Evolutionary conservation across 2,113 vertebrate genomes (phyloP).

Genomic region (Phrynocephalus versicolor): DNA sequence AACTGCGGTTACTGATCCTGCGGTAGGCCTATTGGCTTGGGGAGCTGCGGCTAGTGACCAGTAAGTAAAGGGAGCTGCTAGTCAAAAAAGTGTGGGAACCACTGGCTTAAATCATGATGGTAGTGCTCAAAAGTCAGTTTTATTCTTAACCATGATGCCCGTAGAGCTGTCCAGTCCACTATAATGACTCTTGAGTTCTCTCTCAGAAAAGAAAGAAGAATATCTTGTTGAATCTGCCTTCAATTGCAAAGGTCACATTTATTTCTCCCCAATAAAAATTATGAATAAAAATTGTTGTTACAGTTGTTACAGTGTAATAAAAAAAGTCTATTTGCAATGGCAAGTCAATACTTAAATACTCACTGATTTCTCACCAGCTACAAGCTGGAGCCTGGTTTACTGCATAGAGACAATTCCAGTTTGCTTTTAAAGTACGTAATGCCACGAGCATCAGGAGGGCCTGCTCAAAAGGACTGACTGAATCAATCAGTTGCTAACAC

Average conservation of each 20-base stretch:
- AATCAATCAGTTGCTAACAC: conserved; percentile 81
- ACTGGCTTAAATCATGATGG: neutral
- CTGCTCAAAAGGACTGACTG: conserved; percentile 65
- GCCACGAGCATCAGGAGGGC: conserved; percentile 70
- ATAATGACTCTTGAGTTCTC: neutral
- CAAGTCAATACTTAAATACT: conserved; percentile 76
- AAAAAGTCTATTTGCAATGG: neutral
- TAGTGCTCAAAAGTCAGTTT: neutral
- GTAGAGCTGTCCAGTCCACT: neutral
- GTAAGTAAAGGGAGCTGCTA: too few relatives aligned
- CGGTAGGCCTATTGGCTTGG: too few relatives aligned
- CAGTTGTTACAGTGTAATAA: neutral
- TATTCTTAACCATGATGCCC: neutral
- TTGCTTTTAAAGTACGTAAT: conserved; percentile 47
- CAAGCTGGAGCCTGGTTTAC: conserved; percentile 77
- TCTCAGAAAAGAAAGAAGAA: neutral
- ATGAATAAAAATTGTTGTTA: neutral
- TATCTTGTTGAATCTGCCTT: neutral
- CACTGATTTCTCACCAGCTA: conserved; percentile 80
- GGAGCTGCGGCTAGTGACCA: too few relatives aligned
- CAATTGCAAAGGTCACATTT: neutral
- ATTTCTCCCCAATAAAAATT: neutral
- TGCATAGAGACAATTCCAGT: conserved; percentile 78
- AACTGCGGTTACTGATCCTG: too few relatives aligned
- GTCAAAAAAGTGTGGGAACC: too few relatives aligned